phyloP scores from a whole-genome alignment of 2,888 invertebrate genomes.

The Meandrusa payeni region DNA sequence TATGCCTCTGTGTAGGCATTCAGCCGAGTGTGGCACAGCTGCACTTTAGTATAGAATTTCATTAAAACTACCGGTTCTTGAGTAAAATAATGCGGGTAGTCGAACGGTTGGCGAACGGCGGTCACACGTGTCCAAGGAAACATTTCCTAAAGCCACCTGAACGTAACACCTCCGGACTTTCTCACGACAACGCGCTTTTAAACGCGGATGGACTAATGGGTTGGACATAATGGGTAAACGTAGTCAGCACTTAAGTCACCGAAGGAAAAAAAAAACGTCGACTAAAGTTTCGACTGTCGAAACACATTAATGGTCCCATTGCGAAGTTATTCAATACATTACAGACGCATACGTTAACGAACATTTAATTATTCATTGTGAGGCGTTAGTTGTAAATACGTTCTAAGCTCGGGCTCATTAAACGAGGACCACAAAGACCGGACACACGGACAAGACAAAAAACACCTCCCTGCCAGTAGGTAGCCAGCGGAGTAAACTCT shows the following conservation, averaged over 20 bases:
- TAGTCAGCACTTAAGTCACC: conserved; percentile 52
- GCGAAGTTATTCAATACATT: conserved; percentile 6
- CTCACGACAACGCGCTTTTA: conserved; percentile 59
- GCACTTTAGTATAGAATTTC: conserved; percentile 69
- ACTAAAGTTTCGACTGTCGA: conserved; percentile 24
- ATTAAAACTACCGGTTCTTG: conserved; percentile 70
- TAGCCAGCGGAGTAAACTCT: conserved; percentile 15
- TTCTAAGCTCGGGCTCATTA: conserved; percentile 31
- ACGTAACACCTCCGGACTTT: conserved; percentile 48
- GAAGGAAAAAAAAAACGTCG: conserved; percentile 8
- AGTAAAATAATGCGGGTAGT: conserved; percentile 70
- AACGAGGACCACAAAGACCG: conserved; percentile 24
- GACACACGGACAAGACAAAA: conserved; percentile 26
- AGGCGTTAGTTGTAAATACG: conserved; percentile 32
- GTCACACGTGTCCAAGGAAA: conserved; percentile 66
- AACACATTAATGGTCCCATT: conserved; percentile 7
- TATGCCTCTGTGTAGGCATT: conserved; percentile 45
- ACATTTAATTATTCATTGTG: conserved; percentile 29
- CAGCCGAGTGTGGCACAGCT: conserved; percentile 67
- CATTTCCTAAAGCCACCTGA: conserved; percentile 63
- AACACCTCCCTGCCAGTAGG: conserved; percentile 26
- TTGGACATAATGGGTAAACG: conserved; percentile 56
- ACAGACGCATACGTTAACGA: not conserved
- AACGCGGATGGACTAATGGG: conserved; percentile 45
- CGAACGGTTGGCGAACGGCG: conserved; percentile 55